Evolutionary conservation across 2,888 invertebrate species (phyloP).

Genomic region (Oegoconia quadripuncta): DNA sequence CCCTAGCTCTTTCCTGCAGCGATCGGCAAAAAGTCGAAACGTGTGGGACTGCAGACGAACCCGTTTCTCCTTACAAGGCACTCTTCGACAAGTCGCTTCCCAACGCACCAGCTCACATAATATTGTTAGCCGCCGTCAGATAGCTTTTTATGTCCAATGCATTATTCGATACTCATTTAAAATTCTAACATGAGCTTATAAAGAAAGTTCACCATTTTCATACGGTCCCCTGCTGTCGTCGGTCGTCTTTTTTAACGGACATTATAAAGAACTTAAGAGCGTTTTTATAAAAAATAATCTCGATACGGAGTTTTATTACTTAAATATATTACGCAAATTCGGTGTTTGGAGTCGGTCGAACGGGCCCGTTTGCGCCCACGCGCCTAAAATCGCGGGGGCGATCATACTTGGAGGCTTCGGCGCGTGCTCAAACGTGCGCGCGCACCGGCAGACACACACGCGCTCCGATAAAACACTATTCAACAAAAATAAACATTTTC

Average conservation of each 20-base stretch:
- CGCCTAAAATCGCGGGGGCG: constrained; percentile 72
- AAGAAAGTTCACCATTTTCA: constrained; percentile 74
- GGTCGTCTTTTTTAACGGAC: constrained; percentile 42
- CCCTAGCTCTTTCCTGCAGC: constrained; percentile 65
- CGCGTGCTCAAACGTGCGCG: constrained; percentile 71
- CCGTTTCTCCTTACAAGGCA: constrained; percentile 75
- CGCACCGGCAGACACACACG: constrained; percentile 64
- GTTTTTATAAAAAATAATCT: constrained; percentile 2
- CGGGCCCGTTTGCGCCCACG: constrained; percentile 59
- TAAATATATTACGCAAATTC: constrained; percentile 74
- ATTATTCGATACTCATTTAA: constrained; percentile 79
- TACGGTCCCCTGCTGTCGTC: constrained; percentile 64
- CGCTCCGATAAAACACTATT: constrained; percentile 36
- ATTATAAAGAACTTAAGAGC: constrained; percentile 11
- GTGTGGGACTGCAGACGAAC: constrained; percentile 77
- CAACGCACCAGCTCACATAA: constrained; percentile 75
- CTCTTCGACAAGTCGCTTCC: constrained; percentile 68
- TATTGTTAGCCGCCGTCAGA: constrained; percentile 71
- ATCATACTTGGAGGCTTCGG: constrained; percentile 61
- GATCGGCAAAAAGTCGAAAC: constrained; percentile 72
- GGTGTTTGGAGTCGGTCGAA: constrained; percentile 48
- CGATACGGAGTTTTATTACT: constrained; percentile 44
- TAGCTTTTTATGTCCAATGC: constrained; percentile 78
- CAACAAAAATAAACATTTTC: constrained; percentile 36
- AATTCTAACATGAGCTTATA: constrained; percentile 77